These are phyloP conservation scores for Platyscapa corneri DNA, from an alignment of 1,140 invertebrate species.

Conservation along the genomic window DNA sequence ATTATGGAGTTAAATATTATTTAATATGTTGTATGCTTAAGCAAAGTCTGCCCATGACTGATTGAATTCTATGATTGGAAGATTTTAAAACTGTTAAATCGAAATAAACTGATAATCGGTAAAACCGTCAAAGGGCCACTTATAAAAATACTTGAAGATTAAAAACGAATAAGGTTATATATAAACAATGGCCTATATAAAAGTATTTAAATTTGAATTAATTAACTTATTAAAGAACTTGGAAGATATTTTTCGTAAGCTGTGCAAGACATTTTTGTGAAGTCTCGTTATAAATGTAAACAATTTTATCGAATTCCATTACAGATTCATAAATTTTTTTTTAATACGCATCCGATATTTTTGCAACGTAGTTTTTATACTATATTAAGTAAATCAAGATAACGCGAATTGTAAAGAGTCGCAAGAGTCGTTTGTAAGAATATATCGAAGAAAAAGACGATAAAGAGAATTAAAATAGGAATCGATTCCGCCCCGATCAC, in stretches of 20 bases:
- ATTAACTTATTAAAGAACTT: background rate
- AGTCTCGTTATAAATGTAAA: background rate
- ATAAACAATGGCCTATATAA: background rate
- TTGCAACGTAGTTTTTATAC: constrained; percentile 46
- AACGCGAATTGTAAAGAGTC: background rate
- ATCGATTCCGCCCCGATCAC: constrained; percentile 20
- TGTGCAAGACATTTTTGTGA: background rate
- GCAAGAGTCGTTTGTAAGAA: background rate
- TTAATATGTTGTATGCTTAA: too few relatives aligned
- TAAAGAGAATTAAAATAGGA: background rate
- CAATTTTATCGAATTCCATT: constrained; percentile 25
- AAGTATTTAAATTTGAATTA: background rate
- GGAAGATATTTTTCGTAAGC: too few relatives aligned
- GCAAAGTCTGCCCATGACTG: background rate
- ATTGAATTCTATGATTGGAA: too few relatives aligned
- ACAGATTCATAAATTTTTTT: constrained; percentile 4
- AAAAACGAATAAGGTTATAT: background rate
- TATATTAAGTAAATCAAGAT: constrained; percentile 5
- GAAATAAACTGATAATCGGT: background rate
- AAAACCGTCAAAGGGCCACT: background rate
- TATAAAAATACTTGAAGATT: background rate
- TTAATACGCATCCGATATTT: constrained; percentile 41
- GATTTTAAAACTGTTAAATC: background rate
- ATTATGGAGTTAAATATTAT: too few relatives aligned
- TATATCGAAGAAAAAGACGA: background rate